These are phyloP conservation scores for Phengaris alcon DNA, from an alignment of 2,888 invertebrate species.

Conservation along the genomic window DNA sequence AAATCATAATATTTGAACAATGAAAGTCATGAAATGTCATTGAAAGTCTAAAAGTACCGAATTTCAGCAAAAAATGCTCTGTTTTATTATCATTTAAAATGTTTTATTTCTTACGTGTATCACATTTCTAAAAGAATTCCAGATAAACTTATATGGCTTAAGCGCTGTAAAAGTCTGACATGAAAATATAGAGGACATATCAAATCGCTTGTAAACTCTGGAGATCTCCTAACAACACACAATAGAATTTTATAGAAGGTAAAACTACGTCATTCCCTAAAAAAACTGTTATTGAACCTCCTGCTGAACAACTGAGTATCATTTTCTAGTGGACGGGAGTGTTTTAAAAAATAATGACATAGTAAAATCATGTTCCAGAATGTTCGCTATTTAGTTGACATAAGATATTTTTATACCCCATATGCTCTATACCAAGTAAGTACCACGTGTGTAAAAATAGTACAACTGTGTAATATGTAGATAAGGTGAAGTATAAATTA, in stretches of 20 bases:
- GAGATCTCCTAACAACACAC: conserved; percentile 38
- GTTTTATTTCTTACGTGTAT: conserved; percentile 6
- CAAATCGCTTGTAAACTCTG: conserved; percentile 38
- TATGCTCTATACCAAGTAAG: background rate
- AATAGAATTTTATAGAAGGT: conserved; percentile 40
- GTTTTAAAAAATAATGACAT: conserved; percentile 21
- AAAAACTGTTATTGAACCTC: conserved; percentile 22
- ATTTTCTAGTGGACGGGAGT: conserved; percentile 19
- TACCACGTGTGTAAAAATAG: background rate
- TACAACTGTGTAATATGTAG: too few species aligned
- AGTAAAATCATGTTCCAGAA: conserved; percentile 16
- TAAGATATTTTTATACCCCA: background rate
- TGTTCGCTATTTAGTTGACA: conserved; percentile 4
- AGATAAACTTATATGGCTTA: conserved; percentile 18
- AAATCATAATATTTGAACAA: too few species aligned
- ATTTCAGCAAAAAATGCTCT: background rate
- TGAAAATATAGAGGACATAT: conserved; percentile 38
- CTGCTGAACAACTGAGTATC: conserved; percentile 17
- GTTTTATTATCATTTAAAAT: conserved; percentile 15
- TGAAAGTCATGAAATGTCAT: too few species aligned
- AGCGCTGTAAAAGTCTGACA: conserved; percentile 39
- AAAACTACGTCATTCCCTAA: conserved; percentile 35
- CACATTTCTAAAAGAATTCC: conserved; percentile 16
- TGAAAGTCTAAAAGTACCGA: background rate
- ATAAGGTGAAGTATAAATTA: too few species aligned